phyloP scores from a whole-genome alignment of 2,113 vertebrate species.

The Grallaria varia region DNA sequence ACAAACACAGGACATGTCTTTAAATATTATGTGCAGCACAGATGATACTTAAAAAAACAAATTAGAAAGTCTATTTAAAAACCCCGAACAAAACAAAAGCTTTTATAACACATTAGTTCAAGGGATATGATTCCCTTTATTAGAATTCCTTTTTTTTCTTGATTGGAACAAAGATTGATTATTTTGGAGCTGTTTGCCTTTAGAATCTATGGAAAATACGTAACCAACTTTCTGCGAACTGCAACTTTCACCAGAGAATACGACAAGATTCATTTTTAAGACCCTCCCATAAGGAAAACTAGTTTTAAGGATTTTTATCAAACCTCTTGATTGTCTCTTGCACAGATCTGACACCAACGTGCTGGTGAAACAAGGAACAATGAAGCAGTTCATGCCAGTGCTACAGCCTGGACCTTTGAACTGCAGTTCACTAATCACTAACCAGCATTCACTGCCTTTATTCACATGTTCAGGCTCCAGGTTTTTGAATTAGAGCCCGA shows the following conservation, averaged over 20 bases:
- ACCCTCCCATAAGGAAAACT: not conserved
- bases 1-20: not conserved
- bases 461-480: not conserved
- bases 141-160: not conserved
- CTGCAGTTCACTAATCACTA: slow-evolving; percentile 29
- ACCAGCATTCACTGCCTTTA: slow-evolving; percentile 4
- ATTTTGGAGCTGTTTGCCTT: not conserved
- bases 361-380: not conserved
- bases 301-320: not conserved
- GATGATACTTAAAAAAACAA: not conserved
- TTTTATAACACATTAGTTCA: not conserved
- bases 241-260: not conserved
- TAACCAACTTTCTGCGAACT: not conserved
- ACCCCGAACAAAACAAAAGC: not conserved
- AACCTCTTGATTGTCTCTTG: not conserved
- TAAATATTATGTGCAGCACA: not conserved
- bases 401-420: not conserved
- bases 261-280: not conserved
- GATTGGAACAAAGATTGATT: not conserved
- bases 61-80: not conserved
- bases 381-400: not conserved
- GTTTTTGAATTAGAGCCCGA: not conserved
- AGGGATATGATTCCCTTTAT: not conserved
- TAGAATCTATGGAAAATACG: not conserved
- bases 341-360: not conserved